Evolutionary conservation across 2,113 vertebrate genomes (phyloP).

Genomic region (Phyllopteryx taeniolatus): DNA sequence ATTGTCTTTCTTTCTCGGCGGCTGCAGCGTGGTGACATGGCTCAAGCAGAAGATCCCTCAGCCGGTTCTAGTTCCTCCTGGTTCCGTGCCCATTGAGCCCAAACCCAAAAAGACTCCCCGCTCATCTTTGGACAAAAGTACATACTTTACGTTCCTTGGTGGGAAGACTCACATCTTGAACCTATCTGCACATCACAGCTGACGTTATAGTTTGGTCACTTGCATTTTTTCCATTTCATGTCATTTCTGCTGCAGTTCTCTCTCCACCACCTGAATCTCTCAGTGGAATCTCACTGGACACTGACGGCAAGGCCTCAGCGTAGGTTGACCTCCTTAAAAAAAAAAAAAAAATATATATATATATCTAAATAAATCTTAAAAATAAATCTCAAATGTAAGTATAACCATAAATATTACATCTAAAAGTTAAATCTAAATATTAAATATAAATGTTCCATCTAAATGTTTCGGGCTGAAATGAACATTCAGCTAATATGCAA

Average conservation of each 20-base stretch:
- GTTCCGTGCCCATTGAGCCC: slow-evolving; percentile 27
- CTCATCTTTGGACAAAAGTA: slow-evolving; percentile 71
- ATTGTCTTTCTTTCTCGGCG: slow-evolving; percentile 12
- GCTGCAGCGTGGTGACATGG: slow-evolving; percentile 68
- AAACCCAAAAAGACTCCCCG: slow-evolving; percentile 29
- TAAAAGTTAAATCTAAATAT: too few species aligned
- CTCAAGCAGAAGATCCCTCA: slow-evolving; percentile 74
- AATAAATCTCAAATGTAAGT: too few species aligned
- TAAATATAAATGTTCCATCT: too few species aligned
- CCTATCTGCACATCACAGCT: too few species aligned
- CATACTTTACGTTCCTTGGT: not conserved
- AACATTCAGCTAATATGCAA: too few species aligned
- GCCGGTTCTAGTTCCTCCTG: slow-evolving; percentile 52
- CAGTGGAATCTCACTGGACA: slow-evolving; percentile 65
- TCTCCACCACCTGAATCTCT: slow-evolving; percentile 73
- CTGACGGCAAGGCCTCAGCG: slow-evolving; percentile 55
- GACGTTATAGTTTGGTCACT: not conserved
- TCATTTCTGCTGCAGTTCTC: slow-evolving; percentile 46
- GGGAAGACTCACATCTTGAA: not conserved
- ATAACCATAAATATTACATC: too few species aligned
- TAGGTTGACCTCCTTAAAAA: not conserved
- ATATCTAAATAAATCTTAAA: too few species aligned
- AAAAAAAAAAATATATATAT: too few species aligned
- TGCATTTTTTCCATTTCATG: not conserved
- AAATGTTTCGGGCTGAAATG: too few species aligned